Conservation (phyloP, 2,113 vertebrate genomes). For the Aplodontia rufa region DNA sequence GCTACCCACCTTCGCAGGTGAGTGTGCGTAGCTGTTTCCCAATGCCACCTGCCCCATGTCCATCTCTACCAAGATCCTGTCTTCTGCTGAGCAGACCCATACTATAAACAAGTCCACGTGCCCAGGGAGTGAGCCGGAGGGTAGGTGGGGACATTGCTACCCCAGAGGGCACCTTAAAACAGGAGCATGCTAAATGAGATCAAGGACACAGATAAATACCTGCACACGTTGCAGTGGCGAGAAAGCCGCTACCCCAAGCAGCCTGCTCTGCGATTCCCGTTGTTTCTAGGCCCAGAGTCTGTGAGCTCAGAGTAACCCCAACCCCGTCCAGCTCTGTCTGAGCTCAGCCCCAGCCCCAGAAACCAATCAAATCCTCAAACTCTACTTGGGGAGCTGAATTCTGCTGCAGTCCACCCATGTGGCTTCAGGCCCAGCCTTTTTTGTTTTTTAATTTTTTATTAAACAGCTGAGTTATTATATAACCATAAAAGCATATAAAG, state of each 20-base stretch:
- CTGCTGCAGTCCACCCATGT: fast-evolving
- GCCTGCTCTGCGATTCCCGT: fast-evolving
- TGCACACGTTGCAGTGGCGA: neutral
- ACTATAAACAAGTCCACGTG: neutral
- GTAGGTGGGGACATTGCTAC: neutral
- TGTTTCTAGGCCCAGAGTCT: neutral
- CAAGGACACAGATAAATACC: neutral
- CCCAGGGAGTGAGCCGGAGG: neutral
- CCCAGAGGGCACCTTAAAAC: neutral
- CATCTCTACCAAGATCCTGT: neutral
- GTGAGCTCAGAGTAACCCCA: neutral
- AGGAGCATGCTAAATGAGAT: neutral
- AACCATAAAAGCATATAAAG: too few relatives aligned
- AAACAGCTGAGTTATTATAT: too few relatives aligned
- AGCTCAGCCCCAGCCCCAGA: neutral
- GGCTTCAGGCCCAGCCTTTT: neutral
- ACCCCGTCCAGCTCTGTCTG: neutral
- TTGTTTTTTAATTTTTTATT: too few relatives aligned
- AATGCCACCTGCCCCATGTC: neutral
- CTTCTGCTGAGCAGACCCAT: neutral
- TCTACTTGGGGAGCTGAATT: fast-evolving
- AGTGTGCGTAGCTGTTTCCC: neutral
- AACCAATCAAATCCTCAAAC: fast-evolving
- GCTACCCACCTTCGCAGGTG: neutral
- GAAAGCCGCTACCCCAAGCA: neutral